Base-by-base conservation (phyloP, 2,113 vertebrate genomes). In the Calyptommatus sinebrachiatus region DNA sequence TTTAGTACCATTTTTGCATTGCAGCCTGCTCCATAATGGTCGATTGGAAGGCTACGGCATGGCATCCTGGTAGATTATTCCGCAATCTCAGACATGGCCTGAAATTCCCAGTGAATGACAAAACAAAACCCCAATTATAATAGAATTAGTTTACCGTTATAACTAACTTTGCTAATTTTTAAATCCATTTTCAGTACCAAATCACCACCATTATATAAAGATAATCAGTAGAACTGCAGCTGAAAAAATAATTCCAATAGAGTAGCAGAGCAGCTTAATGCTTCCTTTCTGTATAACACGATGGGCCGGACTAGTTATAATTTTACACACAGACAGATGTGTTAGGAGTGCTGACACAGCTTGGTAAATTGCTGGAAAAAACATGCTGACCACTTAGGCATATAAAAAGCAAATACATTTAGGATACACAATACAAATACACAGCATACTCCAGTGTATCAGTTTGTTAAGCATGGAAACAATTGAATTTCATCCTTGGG, bases 341-440 rank as follows among this genome's bases (percentile, higher is more conserved):
- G 61, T 65, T 28, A 26, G 66, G 62, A 65, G 46, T 60, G 60
- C 69, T 29, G 68, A 77, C 31, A 21, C 74, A 72, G 46, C 24
- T 71, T 73, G 46, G 12, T 24, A 83, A 82, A 73, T 69, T 67
- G 31, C 69, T 31, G 77, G 79, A 46, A 28, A 77, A 77, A 67
- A 72, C 3, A 70, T 31, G 67, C n/a, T 45, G n/a, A 29, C 57
- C 18, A 41, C 62, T 74, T 57, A 60, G 71, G 50, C 41, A 57
- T 66, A 26, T 21, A 45, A 65, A 82, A 72, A 67, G 48, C 69
- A 83, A 83, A 83, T 16, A 68, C 26, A 67, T 60, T 77, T 57
- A 57, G 50, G 26, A 74, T 68, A 57, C 31, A 68, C 2, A 28
- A 16, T 31, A 24, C 14, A 2, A 10, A 7, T 28, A 3, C 45